Conservation (phyloP, 2,888 invertebrate genomes). For the Acheta domesticus region DNA sequence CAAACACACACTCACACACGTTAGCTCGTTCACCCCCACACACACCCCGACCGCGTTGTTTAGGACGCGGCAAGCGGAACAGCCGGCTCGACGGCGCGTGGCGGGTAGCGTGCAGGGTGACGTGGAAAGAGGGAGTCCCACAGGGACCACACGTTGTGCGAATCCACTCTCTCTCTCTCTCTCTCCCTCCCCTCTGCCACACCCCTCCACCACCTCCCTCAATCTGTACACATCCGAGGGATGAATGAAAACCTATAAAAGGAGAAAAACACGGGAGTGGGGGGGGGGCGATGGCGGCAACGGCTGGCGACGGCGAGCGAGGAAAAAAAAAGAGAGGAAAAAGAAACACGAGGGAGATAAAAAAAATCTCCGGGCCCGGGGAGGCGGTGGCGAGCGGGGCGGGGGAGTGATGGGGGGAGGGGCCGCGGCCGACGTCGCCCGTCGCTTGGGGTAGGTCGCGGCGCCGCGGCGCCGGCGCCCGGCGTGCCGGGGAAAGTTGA, state of each 20-base stretch:
- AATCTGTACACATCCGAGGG: slow-evolving; percentile 1
- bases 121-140: no score
- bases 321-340: not conserved
- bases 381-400: not conserved
- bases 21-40: no score
- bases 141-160: no score
- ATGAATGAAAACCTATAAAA: slow-evolving; percentile 18
- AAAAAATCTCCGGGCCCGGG: not conserved
- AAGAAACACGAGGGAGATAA: not conserved
- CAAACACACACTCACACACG: no score
- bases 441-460: not conserved
- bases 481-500: not conserved
- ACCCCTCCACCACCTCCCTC: not conserved
- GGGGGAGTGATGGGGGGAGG: not conserved
- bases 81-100: no score
- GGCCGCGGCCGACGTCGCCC: not conserved
- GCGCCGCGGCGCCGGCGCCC: not conserved
- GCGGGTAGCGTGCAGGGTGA: no score
- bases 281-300: no score
- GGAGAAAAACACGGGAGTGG: not conserved
- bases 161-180: not conserved
- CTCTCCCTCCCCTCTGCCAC: not conserved
- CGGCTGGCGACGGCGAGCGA: not conserved
- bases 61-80: no score
- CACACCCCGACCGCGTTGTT: no score